These are phyloP conservation scores for Calephelis perditalis DNA, from an alignment of 2,888 invertebrate species.

Conservation along the genomic window DNA sequence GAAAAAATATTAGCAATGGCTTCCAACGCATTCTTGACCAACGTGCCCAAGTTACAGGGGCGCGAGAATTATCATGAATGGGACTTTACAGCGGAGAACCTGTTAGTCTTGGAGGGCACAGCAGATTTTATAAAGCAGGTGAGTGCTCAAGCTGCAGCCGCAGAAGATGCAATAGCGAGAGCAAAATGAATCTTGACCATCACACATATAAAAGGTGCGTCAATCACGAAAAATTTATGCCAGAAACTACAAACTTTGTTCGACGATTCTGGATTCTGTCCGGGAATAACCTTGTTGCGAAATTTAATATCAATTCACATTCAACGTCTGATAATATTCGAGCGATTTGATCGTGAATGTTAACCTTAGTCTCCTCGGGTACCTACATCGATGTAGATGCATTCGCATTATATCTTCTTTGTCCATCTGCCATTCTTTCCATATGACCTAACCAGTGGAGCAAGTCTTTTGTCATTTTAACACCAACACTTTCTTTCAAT, in stretches of 20 bases:
- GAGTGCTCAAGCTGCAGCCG: neutral
- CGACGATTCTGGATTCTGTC: neutral
- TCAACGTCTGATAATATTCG: too few relatives aligned
- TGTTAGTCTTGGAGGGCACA: conserved; percentile 26
- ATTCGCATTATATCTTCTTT: too few relatives aligned
- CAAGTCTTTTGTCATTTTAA: neutral
- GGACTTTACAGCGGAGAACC: conserved; percentile 30
- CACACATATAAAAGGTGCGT: neutral
- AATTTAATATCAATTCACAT: too few relatives aligned
- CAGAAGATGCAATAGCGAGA: conserved; percentile 1
- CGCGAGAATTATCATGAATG: conserved; percentile 30
- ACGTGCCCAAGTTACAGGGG: conserved; percentile 27
- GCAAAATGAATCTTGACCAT: neutral
- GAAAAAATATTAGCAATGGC: conserved; percentile 25
- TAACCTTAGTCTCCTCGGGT: too few relatives aligned
- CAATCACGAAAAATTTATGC: conserved; percentile 1
- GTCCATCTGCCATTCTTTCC: neutral
- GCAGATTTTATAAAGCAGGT: conserved; percentile 14
- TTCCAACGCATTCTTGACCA: conserved; percentile 23
- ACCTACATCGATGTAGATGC: too few relatives aligned
- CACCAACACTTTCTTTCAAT: neutral
- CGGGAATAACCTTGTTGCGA: neutral
- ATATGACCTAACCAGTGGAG: neutral
- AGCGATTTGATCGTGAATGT: too few relatives aligned
- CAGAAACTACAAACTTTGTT: neutral